Evolutionary conservation across 2,797 vertebrate species (phyloP).

Genomic region (Pangasius mekongensis): DNA sequence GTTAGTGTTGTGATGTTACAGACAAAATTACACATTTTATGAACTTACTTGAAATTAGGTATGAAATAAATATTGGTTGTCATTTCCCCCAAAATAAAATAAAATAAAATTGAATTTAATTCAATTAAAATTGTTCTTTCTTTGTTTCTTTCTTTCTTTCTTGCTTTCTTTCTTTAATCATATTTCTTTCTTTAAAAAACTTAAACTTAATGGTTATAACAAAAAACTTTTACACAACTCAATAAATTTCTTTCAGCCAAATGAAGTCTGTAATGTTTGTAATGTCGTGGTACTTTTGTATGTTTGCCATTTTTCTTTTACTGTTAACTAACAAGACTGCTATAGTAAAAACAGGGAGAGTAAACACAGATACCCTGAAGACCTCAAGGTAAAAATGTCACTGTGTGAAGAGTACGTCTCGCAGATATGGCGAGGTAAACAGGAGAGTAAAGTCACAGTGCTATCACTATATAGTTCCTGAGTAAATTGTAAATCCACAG

Average conservation of each 20-base stretch:
- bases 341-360: not conserved
- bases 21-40: not conserved
- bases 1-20: not conserved
- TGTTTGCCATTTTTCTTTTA: not conserved
- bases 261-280: not conserved
- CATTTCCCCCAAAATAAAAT: not conserved
- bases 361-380: not conserved
- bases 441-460: not conserved
- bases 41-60: not conserved
- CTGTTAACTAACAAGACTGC: not conserved
- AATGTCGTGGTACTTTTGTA: not conserved
- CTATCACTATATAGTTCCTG: not conserved
- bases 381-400: not conserved
- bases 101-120: not conserved
- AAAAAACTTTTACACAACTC: not conserved
- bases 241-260: not conserved
- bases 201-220: not conserved
- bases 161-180: not conserved
- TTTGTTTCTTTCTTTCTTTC: not conserved
- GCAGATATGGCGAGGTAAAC: not conserved
- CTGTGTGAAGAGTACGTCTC: not conserved
- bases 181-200: not conserved
- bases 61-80: not conserved
- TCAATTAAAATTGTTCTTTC: not conserved
- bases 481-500: not conserved